Evolutionary conservation across 1,140 invertebrate genomes (phyloP), one percentile per base, ranked within the genome.

Genomic region (Eumaeus atala): DNA sequence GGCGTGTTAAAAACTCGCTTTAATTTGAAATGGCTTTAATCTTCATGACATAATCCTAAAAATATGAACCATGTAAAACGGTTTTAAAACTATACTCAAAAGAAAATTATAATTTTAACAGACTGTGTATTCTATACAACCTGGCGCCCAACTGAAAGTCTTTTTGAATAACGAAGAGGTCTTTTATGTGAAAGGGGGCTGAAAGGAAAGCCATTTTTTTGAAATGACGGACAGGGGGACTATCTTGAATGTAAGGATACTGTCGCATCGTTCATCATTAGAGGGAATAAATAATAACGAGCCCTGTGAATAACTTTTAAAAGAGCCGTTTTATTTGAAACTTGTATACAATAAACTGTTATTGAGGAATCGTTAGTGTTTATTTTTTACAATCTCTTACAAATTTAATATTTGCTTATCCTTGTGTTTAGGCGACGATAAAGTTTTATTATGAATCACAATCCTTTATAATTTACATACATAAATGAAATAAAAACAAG

Each of bases 251-350:
- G 77, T 83, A 70, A 72, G 75, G 64, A 69, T 67, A 51, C 67
- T 63, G 68, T 76, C 70, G 70, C 74, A 75, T 74, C 74, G 75
- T 83, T 81, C 78, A 73, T 84, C 75, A 83, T 83, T 83, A 82
- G 73, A 74, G 66, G 62, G 68, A 58, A 66, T 68, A 73, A 77
- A 72, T 72, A 74, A 72, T 64, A 71, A 59, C 59, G 36, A 28
- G 21, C 18, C 50, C 17, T 55, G 59, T 79, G 66, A 78, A 74
- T 74, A 71, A 64, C 59, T 61, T 54, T 54, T 67, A 44, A 35
- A 35, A 33, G 33, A 50, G 21, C 28, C 40, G 44, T 3, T 11
- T 33, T 17, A 28, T 49, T 50, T 34, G 9, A 17, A 35, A 3
- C 8, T 48, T 9, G 40, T 44, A 14, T 44, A 40, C 9, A 44